phyloP scores from a whole-genome alignment of 35 echinoderm and acorn worm genomes.

The Heliocidaris erythrogramma region DNA sequence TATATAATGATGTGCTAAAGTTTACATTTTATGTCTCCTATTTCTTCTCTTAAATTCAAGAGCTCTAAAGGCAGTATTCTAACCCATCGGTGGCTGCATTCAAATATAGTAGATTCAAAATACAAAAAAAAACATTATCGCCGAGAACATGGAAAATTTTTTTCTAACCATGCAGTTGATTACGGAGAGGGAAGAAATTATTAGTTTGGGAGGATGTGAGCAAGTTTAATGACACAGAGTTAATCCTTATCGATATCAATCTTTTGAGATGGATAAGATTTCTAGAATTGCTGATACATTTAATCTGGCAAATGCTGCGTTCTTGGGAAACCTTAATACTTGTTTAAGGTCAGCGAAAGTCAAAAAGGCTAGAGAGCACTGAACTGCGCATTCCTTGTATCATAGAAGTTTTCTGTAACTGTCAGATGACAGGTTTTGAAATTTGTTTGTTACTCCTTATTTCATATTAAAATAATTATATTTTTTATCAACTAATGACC shows the following conservation, averaged over 20 bases:
- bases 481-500: not conserved
- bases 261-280: slow-evolving; percentile 16
- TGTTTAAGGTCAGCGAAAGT: not conserved
- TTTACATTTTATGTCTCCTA: too few species aligned
- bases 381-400: not conserved
- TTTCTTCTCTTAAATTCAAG: too few species aligned
- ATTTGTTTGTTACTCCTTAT: not conserved
- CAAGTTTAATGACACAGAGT: slow-evolving; percentile 17
- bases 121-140: not conserved
- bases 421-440: not conserved
- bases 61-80: too few species aligned
- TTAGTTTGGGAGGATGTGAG: not conserved
- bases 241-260: not conserved
- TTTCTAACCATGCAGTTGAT: not conserved
- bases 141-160: not conserved
- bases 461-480: not conserved
- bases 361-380: not conserved
- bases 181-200: not conserved
- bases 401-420: not conserved
- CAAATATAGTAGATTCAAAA: too few species aligned
- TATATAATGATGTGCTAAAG: too few species aligned
- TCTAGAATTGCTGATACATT: not conserved
- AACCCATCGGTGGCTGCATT: too few species aligned
- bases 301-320: not conserved
- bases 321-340: not conserved